These are phyloP conservation scores for Drosophila mimica DNA, from an alignment of 2,888 invertebrate genomes.

Conservation along the genomic window DNA sequence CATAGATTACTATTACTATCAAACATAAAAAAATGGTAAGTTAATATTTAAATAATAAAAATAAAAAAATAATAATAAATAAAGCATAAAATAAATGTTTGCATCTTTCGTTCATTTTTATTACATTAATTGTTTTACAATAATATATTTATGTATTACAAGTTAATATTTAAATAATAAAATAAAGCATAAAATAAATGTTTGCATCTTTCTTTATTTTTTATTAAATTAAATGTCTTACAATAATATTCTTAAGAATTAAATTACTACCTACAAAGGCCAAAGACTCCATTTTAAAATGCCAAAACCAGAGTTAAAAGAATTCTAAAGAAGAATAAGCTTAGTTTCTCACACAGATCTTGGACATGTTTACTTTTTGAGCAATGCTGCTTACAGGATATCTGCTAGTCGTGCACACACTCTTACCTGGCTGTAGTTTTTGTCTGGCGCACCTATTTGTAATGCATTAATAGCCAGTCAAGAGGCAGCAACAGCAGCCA, in stretches of 20 bases:
- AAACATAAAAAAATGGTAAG: too few relatives aligned
- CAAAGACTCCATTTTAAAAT: neutral
- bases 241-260: neutral
- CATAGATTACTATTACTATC: too few relatives aligned
- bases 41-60: too few relatives aligned
- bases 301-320: neutral
- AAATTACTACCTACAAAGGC: neutral
- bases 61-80: too few relatives aligned
- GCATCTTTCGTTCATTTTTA: too few relatives aligned
- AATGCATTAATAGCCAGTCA: slow-evolving; percentile 73
- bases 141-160: too few relatives aligned
- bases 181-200: neutral
- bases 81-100: too few relatives aligned
- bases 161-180: neutral
- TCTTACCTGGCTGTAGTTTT: slow-evolving; percentile 24
- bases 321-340: neutral
- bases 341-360: neutral
- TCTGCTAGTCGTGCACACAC: neutral
- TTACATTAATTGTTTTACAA: too few relatives aligned
- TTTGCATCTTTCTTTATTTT: too few relatives aligned
- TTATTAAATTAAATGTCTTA: neutral
- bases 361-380: neutral
- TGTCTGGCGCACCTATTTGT: slow-evolving; percentile 78
- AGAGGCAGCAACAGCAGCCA: slow-evolving; percentile 36
- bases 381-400: neutral